Evolutionary conservation across 2,888 invertebrate genomes (phyloP).

Genomic region (Hyposoter didymator): DNA sequence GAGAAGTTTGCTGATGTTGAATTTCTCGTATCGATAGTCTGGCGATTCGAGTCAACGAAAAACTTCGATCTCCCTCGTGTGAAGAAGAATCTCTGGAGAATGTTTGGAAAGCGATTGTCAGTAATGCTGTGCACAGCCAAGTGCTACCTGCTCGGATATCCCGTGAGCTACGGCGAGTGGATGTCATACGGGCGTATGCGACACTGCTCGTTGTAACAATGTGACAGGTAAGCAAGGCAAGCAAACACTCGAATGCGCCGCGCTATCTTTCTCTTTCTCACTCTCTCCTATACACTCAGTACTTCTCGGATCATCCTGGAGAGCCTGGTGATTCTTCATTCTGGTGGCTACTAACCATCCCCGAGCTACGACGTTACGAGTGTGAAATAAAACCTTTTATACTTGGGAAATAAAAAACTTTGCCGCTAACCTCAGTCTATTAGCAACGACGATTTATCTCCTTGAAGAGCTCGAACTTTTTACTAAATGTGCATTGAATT

Average conservation of each 20-base stretch:
- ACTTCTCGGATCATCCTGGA: slow-evolving; percentile 71
- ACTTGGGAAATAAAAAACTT: neutral
- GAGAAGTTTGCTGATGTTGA: neutral
- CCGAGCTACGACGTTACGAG: neutral
- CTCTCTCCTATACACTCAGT: slow-evolving; percentile 64
- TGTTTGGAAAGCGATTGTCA: slow-evolving; percentile 15
- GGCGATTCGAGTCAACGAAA: slow-evolving; percentile 10
- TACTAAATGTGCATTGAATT: neutral
- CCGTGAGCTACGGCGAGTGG: slow-evolving; percentile 12
- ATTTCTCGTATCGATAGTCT: neutral
- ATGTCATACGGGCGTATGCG: slow-evolving; percentile 42
- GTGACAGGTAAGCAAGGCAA: slow-evolving; percentile 59
- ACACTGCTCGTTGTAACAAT: slow-evolving; percentile 60
- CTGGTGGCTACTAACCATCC: slow-evolving; percentile 21
- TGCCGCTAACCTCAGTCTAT: neutral
- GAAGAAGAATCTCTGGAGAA: slow-evolving; percentile 39
- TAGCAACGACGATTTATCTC: neutral
- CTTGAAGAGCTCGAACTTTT: neutral
- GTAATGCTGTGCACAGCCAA: slow-evolving; percentile 45
- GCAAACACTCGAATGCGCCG: slow-evolving; percentile 53
- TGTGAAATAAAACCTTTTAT: slow-evolving; percentile 37
- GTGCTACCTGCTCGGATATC: slow-evolving; percentile 40
- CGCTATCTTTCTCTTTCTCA: slow-evolving; percentile 34
- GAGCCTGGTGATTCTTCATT: slow-evolving; percentile 60
- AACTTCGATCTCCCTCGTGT: slow-evolving; percentile 36